Percentiles rank a stretch among this genome's conserved stretches.
Conservation (phyloP, 30 jellyfish, hydroid and myxozoan genomes). For the Aurelia aurita complex sp. Pacific region DNA sequence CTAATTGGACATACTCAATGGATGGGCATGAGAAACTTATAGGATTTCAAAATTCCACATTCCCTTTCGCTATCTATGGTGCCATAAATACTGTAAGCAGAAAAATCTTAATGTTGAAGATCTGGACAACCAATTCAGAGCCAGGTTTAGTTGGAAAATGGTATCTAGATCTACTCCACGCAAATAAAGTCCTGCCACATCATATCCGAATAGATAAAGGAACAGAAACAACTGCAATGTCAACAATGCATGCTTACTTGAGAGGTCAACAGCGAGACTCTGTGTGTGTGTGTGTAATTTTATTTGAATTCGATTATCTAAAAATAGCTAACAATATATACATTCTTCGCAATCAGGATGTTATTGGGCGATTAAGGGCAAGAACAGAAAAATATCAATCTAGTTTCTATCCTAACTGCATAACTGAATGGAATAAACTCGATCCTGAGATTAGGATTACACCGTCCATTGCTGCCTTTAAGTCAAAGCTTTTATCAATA, state of each 20-base stretch:
- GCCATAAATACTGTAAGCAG: conserved; percentile 65
- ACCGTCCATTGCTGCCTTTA: too few species aligned
- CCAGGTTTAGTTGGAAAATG: conserved; percentile 60
- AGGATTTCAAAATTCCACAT: conserved; percentile 65
- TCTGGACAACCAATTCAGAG: conserved; percentile 27
- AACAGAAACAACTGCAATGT: conserved; percentile 60
- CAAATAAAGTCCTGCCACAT: conserved; percentile 32
- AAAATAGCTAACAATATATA: too few species aligned
- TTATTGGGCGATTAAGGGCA: too few species aligned
- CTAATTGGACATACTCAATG: conserved; percentile 37
- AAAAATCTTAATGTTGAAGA: conserved; percentile 34
- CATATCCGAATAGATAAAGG: conserved; percentile 45
- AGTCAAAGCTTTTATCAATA: too few species aligned
- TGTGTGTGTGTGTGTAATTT: too few species aligned
- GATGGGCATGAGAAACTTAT: conserved; percentile 78
- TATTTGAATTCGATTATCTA: too few species aligned
- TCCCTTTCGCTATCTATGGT: conserved; percentile 73
- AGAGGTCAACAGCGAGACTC: conserved; percentile 23
- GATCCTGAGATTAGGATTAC: too few species aligned
- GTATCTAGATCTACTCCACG: conserved; percentile 57
- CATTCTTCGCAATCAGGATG: too few species aligned
- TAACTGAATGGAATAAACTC: too few species aligned
- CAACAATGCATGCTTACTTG: conserved; percentile 52
- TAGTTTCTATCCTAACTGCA: too few species aligned
- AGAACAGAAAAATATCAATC: too few species aligned